Base-by-base conservation (phyloP, 2,888 invertebrate genomes). In the Biston stratarius region DNA sequence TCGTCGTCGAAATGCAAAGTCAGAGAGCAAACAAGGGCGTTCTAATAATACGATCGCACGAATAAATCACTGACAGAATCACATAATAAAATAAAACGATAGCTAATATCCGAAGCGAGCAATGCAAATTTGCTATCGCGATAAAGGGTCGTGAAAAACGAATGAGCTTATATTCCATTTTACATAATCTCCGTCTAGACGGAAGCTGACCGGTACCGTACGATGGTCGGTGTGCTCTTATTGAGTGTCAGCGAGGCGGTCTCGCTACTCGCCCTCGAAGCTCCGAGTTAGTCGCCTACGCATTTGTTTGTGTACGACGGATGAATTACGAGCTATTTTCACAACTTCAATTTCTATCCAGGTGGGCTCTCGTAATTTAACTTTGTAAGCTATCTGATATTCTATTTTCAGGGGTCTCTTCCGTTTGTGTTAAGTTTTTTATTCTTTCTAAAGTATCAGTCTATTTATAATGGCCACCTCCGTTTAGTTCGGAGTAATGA, bases 151-250 rank as follows among this genome's bases (percentile, higher is more conserved):
- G 78, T 78, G 83, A 84, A 88, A 86, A 88, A 85, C 79, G 85
- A 86, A 86, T 84, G 85, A 84, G 83, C 83, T 87, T 85, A 85
- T 84, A 87, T 87, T 85, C 83, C 83, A 86, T 89, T 91, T 90
- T 85, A 83, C 89, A 87, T 92, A 91, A 92, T 91, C 91, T 91
- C 88, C 78, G 92, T 92, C 92, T 93, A 92, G 92, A 92, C 92
- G 88, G 87, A 87, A 89, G 86, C 86, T 86, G 86, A 80, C 81
- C 85, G 81, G 66, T 72, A 70, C 59, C 51, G 80, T 76, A 74
- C 74, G 71, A 70, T 74, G 75, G 79, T 83, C 74, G 78, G 76
- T 73, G 79, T 81, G 82, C 81, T 87, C 82, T 83, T 83, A 83
- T 86, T 85, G 79, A 82, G 79, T 77, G 71, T 72, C 42, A 42